These are phyloP conservation scores for Calyptommatus sinebrachiatus DNA, from an alignment of 2,113 vertebrate genomes.

Conservation along the genomic window DNA sequence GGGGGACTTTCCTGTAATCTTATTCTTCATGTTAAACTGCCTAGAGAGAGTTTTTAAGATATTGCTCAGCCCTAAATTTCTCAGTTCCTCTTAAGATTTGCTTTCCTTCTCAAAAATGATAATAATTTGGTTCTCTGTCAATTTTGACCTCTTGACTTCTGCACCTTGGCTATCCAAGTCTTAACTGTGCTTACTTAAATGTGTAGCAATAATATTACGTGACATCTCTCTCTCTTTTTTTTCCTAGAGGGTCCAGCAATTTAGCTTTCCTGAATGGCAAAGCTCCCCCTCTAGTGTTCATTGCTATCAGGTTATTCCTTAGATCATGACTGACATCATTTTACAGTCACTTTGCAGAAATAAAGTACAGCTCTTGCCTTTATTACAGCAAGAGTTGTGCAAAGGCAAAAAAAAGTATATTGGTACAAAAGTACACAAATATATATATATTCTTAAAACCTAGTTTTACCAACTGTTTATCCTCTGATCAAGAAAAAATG, in stretches of 20 bases:
- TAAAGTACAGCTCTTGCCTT: conserved; percentile 22
- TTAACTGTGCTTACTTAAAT: conserved; percentile 77
- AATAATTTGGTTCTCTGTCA: conserved; percentile 79
- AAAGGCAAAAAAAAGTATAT: conserved; percentile 36
- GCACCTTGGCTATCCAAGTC: conserved; percentile 78
- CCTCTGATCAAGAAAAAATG: neutral
- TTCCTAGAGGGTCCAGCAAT: conserved; percentile 64
- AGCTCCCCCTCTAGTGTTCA: conserved; percentile 99
- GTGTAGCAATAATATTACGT: conserved; percentile 69
- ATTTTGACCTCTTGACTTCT: conserved; percentile 84
- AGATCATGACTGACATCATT: conserved; percentile 53
- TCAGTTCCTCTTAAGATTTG: conserved; percentile 74
- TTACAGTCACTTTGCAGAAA: conserved; percentile 50
- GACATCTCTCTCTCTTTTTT: conserved; percentile 61
- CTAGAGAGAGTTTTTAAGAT: conserved; percentile 86
- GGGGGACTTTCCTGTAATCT: conserved; percentile 78
- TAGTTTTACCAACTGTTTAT: conserved; percentile 23
- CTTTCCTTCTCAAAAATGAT: conserved; percentile 67
- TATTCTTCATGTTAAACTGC: conserved; percentile 85
- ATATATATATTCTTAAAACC: conserved; percentile 31
- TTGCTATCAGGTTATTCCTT: conserved; percentile 74
- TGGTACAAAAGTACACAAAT: conserved; percentile 32
- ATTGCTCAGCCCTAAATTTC: conserved; percentile 78
- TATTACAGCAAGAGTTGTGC: conserved; percentile 35
- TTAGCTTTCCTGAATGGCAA: conserved; percentile 79